Percentiles rank a stretch among this genome's conserved stretches.
Conservation (phyloP, 1,140 invertebrate genomes). For the Ctenoplectra terminalis region DNA sequence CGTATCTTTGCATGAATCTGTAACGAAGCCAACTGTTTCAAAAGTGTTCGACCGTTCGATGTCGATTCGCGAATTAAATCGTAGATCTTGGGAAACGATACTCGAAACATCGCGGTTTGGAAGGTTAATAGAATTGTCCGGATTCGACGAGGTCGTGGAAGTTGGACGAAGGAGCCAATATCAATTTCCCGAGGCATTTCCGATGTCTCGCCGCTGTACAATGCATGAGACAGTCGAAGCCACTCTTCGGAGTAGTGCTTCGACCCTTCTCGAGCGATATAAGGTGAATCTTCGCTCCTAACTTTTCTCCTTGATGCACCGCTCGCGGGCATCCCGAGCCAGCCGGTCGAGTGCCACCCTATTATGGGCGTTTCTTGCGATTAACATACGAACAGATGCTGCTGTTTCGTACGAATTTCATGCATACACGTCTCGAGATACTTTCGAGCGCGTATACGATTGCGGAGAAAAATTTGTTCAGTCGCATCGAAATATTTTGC, state of each 20-base stretch:
- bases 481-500: too few relatives aligned
- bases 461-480: too few relatives aligned
- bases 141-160: slow-evolving; percentile 54
- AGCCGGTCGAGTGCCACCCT: slow-evolving; percentile 4
- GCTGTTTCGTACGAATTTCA: neutral
- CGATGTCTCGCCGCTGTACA: slow-evolving; percentile 65
- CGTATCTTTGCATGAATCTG: neutral
- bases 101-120: slow-evolving; percentile 59
- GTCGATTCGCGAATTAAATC: slow-evolving; percentile 11
- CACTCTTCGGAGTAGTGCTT: slow-evolving; percentile 12
- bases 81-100: slow-evolving; percentile 39
- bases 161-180: slow-evolving; percentile 71
- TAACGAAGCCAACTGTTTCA: neutral
- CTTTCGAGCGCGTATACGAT: neutral
- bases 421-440: neutral
- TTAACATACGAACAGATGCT: slow-evolving; percentile 48
- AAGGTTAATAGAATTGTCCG: slow-evolving; percentile 68
- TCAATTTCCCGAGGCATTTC: slow-evolving; percentile 69
- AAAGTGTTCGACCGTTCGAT: slow-evolving; percentile 1
- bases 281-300: slow-evolving; percentile 56
- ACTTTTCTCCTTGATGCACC: slow-evolving; percentile 48
- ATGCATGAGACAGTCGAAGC: slow-evolving; percentile 70
- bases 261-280: slow-evolving; percentile 46
- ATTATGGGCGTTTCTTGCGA: slow-evolving; percentile 51
- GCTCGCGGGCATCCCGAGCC: neutral